Base-by-base conservation (phyloP, 2,113 vertebrate species). In the Aspidoscelis tigris region DNA sequence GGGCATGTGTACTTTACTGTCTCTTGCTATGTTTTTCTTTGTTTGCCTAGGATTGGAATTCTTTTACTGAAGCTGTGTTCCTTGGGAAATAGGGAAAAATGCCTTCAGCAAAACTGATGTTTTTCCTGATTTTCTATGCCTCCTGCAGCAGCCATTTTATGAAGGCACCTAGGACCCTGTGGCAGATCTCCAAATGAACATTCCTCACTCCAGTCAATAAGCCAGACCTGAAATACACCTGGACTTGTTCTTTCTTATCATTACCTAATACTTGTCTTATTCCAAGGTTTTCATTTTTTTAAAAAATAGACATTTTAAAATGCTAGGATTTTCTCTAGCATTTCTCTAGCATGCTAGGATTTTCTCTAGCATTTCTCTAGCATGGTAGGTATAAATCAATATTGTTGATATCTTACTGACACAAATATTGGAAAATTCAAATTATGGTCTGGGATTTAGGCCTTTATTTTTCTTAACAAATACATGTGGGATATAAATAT, bases 391-490 rank as follows among this genome's bases (percentile, higher is more conserved):
- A 85, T 55, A 82, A 69, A 83, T 26, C 87, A 85, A 53, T 71
- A 33, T 14, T 76, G 72, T 71, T 78, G 84, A 80, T 0, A 76
- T 47, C 39, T 72, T 72, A 41, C 21, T 9, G 18, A 26, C 16
- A 24, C 39, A 65, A 50, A 66, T 39, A 83, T 12, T 43, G 3
- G 50, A 84, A 50, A 70, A 70, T 43, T 84, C 77, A 69, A 24
- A 74, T 21, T 70, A n/a, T 58, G 80, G 73, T 85, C 66, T 77
- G 41, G 75, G 18, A 11, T 26, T 91, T 84, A 87, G 50, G 18
- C 20, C 87, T 0, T 69, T 33, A 83, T 90, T 90, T 90, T 84
- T 83, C 90, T 92, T 92, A 90, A 93, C 84, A 81, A n/a, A 88
- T 74, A 77, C 47, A 82, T 86, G 65, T 87, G 84, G 89, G 85